phyloP scores from a whole-genome alignment of 1,140 invertebrate species.

The Centruroides vittatus region DNA sequence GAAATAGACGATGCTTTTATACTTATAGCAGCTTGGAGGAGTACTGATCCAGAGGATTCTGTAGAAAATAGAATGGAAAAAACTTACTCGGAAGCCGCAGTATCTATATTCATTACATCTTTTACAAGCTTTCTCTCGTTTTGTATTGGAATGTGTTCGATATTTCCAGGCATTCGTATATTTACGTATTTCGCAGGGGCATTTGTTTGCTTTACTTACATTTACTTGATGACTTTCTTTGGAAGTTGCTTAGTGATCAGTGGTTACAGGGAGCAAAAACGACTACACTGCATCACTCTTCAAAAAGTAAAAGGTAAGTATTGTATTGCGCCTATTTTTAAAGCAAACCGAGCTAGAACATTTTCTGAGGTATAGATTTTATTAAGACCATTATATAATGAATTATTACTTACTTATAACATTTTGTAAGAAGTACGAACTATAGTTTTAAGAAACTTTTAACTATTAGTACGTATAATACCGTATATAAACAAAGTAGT shows the following conservation, averaged over 20 bases:
- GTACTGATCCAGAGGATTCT: constrained; percentile 58
- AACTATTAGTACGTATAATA: too few species aligned
- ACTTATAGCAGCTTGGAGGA: constrained; percentile 82
- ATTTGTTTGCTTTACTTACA: constrained; percentile 78
- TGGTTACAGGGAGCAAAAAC: constrained; percentile 69
- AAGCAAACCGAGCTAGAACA: too few species aligned
- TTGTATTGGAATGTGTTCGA: constrained; percentile 84
- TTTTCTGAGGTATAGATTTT: too few species aligned
- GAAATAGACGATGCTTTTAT: constrained; percentile 95
- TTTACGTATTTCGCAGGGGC: constrained; percentile 92
- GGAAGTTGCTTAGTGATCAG: constrained; percentile 75
- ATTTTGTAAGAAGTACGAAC: too few species aligned
- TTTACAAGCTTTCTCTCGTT: constrained; percentile 92
- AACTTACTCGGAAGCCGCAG: constrained; percentile 81
- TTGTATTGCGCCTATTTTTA: too few species aligned
- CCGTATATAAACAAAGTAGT: too few species aligned
- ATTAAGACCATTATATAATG: too few species aligned
- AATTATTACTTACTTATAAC: too few species aligned
- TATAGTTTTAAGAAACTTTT: too few species aligned
- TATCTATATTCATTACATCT: constrained; percentile 95
- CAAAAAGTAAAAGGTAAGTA: too few species aligned
- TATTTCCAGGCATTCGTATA: constrained; percentile 84
- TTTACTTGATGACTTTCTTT: constrained; percentile 91
- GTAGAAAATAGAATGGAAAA: constrained; percentile 72
- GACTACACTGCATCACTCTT: constrained; percentile 46